Percentiles rank a stretch among this genome's conserved stretches.
Evolutionary conservation across 2,888 invertebrate species (phyloP).

Genomic region (Drosophila incognita): DNA sequence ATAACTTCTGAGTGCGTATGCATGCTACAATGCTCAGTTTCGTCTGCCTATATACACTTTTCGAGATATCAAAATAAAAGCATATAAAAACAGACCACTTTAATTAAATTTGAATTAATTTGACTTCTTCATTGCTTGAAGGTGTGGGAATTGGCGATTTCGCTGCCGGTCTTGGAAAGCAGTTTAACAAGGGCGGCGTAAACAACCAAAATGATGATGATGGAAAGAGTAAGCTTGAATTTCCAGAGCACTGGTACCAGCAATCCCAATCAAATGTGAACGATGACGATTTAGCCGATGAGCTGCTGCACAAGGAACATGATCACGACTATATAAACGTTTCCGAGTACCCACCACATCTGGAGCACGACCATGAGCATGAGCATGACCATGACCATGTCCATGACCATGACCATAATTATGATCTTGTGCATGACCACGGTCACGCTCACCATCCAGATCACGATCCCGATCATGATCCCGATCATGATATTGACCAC

Average conservation of each 20-base stretch:
- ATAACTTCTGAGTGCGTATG: too few species aligned
- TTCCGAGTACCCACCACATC: constrained; percentile 79
- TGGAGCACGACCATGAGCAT: constrained; percentile 38
- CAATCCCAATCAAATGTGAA: constrained; percentile 37
- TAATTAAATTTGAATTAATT: background rate
- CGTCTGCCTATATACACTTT: too few species aligned
- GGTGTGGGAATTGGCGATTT: constrained; percentile 58
- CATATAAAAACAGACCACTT: background rate
- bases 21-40: too few species aligned
- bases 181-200: constrained; percentile 29
- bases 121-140: background rate
- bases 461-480: constrained; percentile 11
- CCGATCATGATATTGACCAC: constrained; percentile 14
- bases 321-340: constrained; percentile 69
- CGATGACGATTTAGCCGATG: constrained; percentile 58
- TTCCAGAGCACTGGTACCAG: constrained; percentile 57
- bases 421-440: constrained; percentile 11
- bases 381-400: constrained; percentile 33
- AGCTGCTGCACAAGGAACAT: constrained; percentile 57
- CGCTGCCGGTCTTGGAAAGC: constrained; percentile 42
- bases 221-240: constrained; percentile 44
- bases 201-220: constrained; percentile 32
- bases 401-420: constrained; percentile 41
- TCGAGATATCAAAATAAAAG: background rate
- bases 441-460: constrained; percentile 22